Evolutionary conservation across 2,888 invertebrate genomes (phyloP), one percentile per base, ranked within the genome.

Genomic region (Abrostola triplasia): DNA sequence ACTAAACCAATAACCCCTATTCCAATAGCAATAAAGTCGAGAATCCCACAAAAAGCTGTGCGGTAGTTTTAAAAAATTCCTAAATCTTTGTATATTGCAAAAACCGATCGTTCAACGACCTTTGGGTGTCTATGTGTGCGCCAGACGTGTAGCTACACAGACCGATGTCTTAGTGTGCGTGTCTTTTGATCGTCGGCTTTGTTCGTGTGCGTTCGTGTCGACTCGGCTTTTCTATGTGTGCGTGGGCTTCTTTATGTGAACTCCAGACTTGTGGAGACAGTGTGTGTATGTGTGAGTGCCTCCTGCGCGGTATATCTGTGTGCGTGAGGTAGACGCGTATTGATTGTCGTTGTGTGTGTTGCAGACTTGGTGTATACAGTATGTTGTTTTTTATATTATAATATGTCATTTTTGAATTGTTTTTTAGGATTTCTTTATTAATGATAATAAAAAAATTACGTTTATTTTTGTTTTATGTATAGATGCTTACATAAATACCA

Each of bases 81-180:
- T 62, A 73, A 76, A 71, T 71, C 71, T 80, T 68, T 48, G 48
- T 71, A 67, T 70, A 66, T 83, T 84, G 86, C 87, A 87, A 87
- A 88, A 87, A 86, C 78, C 74, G 79, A 69, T 62, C 84, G 87
- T 89, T 87, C 88, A 81, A 73, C 80, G 87, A 88, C 85, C 88
- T 76, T 36, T 48, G 2, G 38, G 11, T 58, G 10, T 56, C 40
- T 69, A 67, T 82, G 80, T 75, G 77, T 63, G 66, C 51, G 70
- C 69, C 54, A 71, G 71, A 72, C 68, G 13, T 65, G 62, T 59
- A 11, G 36, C 10, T 57, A 73, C 66, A 61, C 61, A 13, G 12
- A 11, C 10, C 11, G 38, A 0, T 69, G 6, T 65, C 1, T 36
- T 12, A 61, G 68, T 64, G 61, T 64, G 65, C 55, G 59, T 49